Percentiles rank a stretch among this genome's conserved stretches.
Evolutionary conservation across 2,113 vertebrate species (phyloP).

Genomic region (Himantopus leucocephalus): DNA sequence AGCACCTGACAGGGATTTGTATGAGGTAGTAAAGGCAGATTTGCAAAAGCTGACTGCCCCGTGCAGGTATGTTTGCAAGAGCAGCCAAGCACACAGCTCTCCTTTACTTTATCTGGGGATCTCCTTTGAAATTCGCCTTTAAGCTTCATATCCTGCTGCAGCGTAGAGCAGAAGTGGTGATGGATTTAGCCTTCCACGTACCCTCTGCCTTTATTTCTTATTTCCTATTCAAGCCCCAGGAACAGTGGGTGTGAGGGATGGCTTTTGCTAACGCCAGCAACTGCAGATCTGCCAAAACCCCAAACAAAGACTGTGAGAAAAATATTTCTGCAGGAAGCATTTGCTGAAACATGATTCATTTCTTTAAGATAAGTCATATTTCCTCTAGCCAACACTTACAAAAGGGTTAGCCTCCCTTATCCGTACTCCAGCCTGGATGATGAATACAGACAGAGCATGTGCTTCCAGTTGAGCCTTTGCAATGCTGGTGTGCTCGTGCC

Average conservation of each 20-base stretch:
- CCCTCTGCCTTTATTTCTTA: neutral
- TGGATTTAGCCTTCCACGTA: neutral
- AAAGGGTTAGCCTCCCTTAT: neutral
- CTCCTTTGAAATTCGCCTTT: neutral
- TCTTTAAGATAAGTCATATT: slow-evolving; percentile 17
- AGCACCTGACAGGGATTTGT: neutral
- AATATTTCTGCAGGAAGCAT: slow-evolving; percentile 45
- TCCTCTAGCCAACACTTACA: neutral
- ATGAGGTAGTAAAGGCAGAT: neutral
- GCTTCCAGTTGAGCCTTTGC: neutral
- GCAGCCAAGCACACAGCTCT: neutral
- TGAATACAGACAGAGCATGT: accelerated
- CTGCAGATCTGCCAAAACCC: slow-evolving; percentile 46
- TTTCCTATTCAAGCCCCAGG: slow-evolving; percentile 13
- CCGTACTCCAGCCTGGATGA: neutral
- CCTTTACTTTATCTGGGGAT: neutral
- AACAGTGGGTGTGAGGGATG: neutral
- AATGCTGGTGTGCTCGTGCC: accelerated
- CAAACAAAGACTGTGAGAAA: slow-evolving; percentile 56
- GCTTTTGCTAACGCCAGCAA: slow-evolving; percentile 47
- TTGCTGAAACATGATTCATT: slow-evolving; percentile 49
- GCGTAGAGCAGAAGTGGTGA: neutral
- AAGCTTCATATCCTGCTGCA: neutral
- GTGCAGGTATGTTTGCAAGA: neutral
- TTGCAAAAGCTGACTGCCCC: neutral